Base-by-base conservation (phyloP, 2,888 invertebrate species). In the Colostygia pectinataria region DNA sequence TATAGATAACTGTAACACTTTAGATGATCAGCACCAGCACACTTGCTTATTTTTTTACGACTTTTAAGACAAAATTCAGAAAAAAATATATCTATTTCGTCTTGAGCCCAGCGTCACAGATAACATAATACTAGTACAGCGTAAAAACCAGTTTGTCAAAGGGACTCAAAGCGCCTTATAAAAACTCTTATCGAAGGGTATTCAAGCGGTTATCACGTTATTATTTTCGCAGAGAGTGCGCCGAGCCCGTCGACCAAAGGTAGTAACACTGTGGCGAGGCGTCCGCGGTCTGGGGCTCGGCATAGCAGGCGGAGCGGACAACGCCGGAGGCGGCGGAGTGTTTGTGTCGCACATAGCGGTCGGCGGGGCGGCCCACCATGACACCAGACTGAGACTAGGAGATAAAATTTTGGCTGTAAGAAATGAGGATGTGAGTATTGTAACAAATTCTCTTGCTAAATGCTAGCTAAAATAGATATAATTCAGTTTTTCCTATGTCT, bases 401-500 rank as follows among this genome's bases (percentile, higher is more conserved):
- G 91, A 91, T 78, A 87, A 89, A 69, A 89, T 91, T 68, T 72
- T 91, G 61, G 91, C 91, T 59, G 90, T 91, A 24, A 83, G 87
- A 57, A 87, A 90, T 68, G 82, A 86, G 65, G 80, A 88, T 66
- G 91, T 90, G 56, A 83, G 90, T 37, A 6, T 3, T 6, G 9
- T 2, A 14, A n/a, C n/a, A 20, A 18, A 6, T 0, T 14, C n/a
- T 15, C 29, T 8, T 31, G 8, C 3, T 31, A 7, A 4, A 28
- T 28, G 0, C 8, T 8, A n/a, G n/a, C n/a, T n/a, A n/a, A n/a
- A n/a, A n/a, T n/a, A 18, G 18, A 4, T 3, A 4, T 2, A 18
- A 4, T 18, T 18, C 15, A 15, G 15, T 15, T 15, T 15, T n/a
- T n/a, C n/a, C n/a, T n/a, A n/a, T n/a, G n/a, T n/a, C n/a, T n/a